Percentiles rank a stretch among this genome's conserved stretches.
Conservation (phyloP, 2,113 vertebrate genomes). For the Hydrochoerus hydrochaeris region DNA sequence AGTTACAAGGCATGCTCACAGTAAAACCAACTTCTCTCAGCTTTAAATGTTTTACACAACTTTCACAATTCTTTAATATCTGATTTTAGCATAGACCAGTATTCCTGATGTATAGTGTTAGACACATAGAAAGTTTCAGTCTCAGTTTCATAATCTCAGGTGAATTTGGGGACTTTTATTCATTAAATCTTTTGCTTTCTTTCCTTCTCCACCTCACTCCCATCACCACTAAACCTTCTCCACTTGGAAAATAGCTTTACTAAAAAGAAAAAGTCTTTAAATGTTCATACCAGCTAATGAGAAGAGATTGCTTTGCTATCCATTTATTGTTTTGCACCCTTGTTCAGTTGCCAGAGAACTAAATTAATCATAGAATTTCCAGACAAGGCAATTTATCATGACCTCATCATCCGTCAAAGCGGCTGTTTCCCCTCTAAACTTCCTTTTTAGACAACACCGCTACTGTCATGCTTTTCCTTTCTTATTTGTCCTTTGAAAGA, state of each 20-base stretch:
- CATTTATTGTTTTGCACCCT: slow-evolving; percentile 63
- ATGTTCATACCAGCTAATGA: not conserved
- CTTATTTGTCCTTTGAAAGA: not conserved
- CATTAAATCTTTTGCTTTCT: slow-evolving; percentile 13
- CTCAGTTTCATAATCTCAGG: not conserved
- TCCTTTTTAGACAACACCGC: not conserved
- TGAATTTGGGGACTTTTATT: not conserved
- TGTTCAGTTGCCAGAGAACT: slow-evolving; percentile 53
- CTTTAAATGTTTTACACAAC: slow-evolving; percentile 49
- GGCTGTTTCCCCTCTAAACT: slow-evolving; percentile 44
- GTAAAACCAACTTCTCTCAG: not conserved
- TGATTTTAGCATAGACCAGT: slow-evolving; percentile 24
- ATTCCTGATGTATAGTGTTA: slow-evolving; percentile 44
- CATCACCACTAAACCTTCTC: not conserved
- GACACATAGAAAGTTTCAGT: not conserved
- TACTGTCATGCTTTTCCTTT: not conserved
- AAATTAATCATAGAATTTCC: slow-evolving; percentile 66
- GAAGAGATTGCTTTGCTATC: slow-evolving; percentile 13
- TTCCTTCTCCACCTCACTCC: not conserved
- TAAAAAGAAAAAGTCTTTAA: not conserved
- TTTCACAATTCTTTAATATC: slow-evolving; percentile 13
- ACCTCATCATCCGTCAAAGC: slow-evolving; percentile 42
- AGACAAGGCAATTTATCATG: slow-evolving; percentile 53
- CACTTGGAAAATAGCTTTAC: slow-evolving; percentile 26
- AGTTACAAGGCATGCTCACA: slow-evolving; percentile 24